Conservation (phyloP, 2,888 invertebrate genomes). For the Eristalis arbustorum region DNA sequence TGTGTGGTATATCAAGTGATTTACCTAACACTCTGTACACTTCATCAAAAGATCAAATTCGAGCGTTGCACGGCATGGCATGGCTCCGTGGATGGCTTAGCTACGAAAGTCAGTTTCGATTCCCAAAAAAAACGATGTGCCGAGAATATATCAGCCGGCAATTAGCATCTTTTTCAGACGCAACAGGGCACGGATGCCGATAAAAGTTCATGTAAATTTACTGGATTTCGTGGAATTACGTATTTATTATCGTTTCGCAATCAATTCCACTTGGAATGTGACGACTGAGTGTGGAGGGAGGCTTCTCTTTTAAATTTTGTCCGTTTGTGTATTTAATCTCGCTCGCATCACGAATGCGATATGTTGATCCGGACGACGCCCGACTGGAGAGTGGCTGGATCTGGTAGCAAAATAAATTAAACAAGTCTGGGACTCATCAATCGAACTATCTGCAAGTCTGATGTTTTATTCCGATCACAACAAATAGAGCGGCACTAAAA, state of each 20-base stretch:
- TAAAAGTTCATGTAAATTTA: slow-evolving; percentile 40
- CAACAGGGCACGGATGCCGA: slow-evolving; percentile 8
- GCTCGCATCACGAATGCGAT: slow-evolving; percentile 2
- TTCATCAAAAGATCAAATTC: slow-evolving; percentile 28
- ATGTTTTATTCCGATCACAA: slow-evolving; percentile 1
- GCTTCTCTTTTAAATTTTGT: not conserved
- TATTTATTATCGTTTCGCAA: slow-evolving; percentile 38
- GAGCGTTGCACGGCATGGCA: not conserved
- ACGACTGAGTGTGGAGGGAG: not conserved
- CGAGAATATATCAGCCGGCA: slow-evolving; percentile 33
- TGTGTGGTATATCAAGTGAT: slow-evolving; percentile 21
- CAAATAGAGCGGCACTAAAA: not conserved
- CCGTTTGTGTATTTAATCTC: not conserved
- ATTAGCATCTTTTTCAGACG: slow-evolving; percentile 34
- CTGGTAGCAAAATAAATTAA: slow-evolving; percentile 2
- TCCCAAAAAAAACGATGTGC: slow-evolving; percentile 24
- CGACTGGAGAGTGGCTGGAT: not conserved
- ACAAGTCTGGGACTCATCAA: not conserved
- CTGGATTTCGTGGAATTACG: slow-evolving; percentile 31
- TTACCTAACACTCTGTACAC: slow-evolving; percentile 14
- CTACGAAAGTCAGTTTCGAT: not conserved
- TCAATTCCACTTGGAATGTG: slow-evolving; percentile 4
- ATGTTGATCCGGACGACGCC: not conserved
- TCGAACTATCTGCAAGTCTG: not conserved
- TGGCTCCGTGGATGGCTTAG: not conserved